phyloP scores from a whole-genome alignment of 2,888 invertebrate genomes.

The Papilio elwesi region DNA sequence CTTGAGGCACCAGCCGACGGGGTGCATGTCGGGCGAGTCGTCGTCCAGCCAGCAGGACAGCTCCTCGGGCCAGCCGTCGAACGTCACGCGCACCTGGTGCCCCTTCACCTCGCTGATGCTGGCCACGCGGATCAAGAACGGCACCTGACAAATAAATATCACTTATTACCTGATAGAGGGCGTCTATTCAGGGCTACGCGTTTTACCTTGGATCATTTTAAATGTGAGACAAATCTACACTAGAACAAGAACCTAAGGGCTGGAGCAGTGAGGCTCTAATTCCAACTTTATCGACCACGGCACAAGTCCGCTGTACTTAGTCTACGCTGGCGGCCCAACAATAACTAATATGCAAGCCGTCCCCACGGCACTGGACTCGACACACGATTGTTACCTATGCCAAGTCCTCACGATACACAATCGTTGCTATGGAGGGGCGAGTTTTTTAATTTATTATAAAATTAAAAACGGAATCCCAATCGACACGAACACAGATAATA shows the following conservation, averaged over 20 bases:
- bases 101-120: constrained; percentile 90
- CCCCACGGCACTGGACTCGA: background rate
- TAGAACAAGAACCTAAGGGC: too few relatives aligned
- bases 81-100: constrained; percentile 90
- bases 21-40: constrained; percentile 95
- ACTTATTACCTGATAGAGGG: background rate
- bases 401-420: constrained; percentile 5
- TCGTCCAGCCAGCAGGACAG: constrained; percentile 96
- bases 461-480: background rate
- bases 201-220: too few relatives aligned
- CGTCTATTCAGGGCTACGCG: too few relatives aligned
- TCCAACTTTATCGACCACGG: too few relatives aligned
- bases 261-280: too few relatives aligned
- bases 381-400: background rate
- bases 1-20: constrained; percentile 95
- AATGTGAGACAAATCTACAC: too few relatives aligned
- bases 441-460: constrained; percentile 1
- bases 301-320: too few relatives aligned
- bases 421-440: constrained; percentile 7
- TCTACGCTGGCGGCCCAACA: background rate
- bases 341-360: background rate
- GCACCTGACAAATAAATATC: constrained; percentile 72
- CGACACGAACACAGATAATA: background rate
- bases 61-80: constrained; percentile 94
- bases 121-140: constrained; percentile 93